These are phyloP conservation scores for Melanotaenia trifasciata DNA, from an alignment of 2,797 vertebrate genomes.

Conservation along the genomic window DNA sequence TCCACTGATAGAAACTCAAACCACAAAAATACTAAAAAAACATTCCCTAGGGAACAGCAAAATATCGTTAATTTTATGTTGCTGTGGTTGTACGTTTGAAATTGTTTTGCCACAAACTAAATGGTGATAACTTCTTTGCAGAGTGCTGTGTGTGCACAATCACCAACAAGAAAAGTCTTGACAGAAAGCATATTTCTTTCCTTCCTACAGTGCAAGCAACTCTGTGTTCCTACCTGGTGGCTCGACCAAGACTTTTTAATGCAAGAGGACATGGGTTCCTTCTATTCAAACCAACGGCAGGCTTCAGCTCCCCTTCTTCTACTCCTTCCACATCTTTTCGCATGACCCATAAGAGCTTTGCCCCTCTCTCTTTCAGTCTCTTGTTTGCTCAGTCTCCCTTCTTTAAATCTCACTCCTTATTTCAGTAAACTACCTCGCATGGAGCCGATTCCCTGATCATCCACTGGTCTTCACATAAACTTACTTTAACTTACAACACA, in stretches of 20 bases:
- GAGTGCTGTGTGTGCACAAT: not conserved
- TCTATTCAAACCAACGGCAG: slow-evolving; percentile 76
- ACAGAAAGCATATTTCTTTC: slow-evolving; percentile 16
- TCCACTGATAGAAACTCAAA: too few relatives aligned
- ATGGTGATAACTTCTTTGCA: not conserved
- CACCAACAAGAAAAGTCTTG: not conserved
- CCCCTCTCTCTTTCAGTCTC: slow-evolving; percentile 54
- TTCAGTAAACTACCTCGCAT: slow-evolving; percentile 32
- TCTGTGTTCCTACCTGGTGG: slow-evolving; percentile 41
- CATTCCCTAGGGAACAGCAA: not conserved
- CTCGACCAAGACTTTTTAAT: slow-evolving; percentile 78
- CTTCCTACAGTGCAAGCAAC: slow-evolving; percentile 17
- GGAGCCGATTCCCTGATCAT: slow-evolving; percentile 1
- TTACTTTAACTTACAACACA: slow-evolving; percentile 4
- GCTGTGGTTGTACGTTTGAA: not conserved
- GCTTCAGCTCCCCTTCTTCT: slow-evolving; percentile 46
- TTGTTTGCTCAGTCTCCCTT: slow-evolving; percentile 53
- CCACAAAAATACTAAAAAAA: too few relatives aligned
- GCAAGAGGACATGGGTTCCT: slow-evolving; percentile 70
- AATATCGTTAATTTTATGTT: not conserved
- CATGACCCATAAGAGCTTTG: slow-evolving; percentile 69
- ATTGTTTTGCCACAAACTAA: too few relatives aligned
- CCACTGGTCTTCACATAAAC: slow-evolving; percentile 2
- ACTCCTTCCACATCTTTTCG: slow-evolving; percentile 60
- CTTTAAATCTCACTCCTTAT: slow-evolving; percentile 32